phyloP scores from a whole-genome alignment of 35 echinoderm and acorn worm genomes.

The Lytechinus pictus region DNA sequence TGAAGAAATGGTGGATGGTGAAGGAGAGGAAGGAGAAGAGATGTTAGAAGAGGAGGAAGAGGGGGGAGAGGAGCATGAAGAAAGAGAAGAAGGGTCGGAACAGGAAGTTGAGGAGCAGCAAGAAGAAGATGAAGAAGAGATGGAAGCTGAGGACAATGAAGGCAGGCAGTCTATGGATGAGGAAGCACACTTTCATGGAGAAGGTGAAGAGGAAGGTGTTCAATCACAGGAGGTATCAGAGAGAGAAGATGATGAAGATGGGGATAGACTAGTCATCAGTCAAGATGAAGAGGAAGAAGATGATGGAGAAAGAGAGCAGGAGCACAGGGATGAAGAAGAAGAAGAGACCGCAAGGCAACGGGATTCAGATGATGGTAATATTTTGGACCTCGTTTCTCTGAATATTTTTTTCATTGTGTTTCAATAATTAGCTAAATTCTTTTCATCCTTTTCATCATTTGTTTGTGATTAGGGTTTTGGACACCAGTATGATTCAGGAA shows the following conservation, averaged over 20 bases:
- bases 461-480: too few relatives aligned
- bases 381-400: background rate
- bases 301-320: conserved; percentile 37
- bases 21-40: conserved; percentile 44
- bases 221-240: conserved; percentile 10
- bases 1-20: conserved; percentile 42
- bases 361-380: background rate
- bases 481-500: too few relatives aligned
- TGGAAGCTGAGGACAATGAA: conserved; percentile 41
- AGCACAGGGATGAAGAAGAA: background rate
- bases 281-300: conserved; percentile 46
- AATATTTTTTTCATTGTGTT: background rate
- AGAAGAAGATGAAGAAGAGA: conserved; percentile 49
- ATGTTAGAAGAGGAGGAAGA: conserved; percentile 14
- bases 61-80: conserved; percentile 51
- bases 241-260: background rate
- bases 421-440: background rate
- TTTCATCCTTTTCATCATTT: too few relatives aligned
- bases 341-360: background rate
- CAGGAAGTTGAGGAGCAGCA: conserved; percentile 48
- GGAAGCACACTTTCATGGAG: background rate
- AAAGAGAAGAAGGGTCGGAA: conserved; percentile 25
- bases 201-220: conserved; percentile 31
- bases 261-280: conserved; percentile 19
- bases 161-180: background rate